Evolutionary conservation across 1,140 invertebrate genomes (phyloP).

Genomic region (Uloborus diversus): DNA sequence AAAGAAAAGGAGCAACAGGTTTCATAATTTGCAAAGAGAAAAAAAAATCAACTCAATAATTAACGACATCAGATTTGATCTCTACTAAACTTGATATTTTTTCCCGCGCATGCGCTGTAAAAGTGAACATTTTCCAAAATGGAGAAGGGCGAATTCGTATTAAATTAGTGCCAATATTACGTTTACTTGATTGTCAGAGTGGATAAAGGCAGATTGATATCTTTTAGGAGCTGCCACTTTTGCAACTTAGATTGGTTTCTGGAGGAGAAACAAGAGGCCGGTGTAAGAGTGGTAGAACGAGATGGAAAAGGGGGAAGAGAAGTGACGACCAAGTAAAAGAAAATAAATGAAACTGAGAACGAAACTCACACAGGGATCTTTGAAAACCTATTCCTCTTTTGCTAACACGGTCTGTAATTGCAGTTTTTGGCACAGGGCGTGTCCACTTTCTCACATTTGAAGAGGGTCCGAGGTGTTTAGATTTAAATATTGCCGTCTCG

Average conservation of each 20-base stretch:
- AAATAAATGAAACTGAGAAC: slow-evolving; percentile 8
- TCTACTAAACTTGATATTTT: background rate
- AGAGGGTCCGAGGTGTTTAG: slow-evolving; percentile 19
- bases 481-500: slow-evolving; percentile 7
- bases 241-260: background rate
- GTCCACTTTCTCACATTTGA: slow-evolving; percentile 40
- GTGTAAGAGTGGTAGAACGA: slow-evolving; percentile 14
- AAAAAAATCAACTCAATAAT: background rate
- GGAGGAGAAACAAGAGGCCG: background rate
- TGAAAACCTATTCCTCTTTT: slow-evolving; percentile 45
- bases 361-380: background rate
- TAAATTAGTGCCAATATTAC: slow-evolving; percentile 12
- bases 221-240: background rate
- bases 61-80: background rate
- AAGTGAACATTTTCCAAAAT: background rate
- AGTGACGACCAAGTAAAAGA: background rate
- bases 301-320: background rate
- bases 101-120: background rate
- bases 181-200: slow-evolving; percentile 9
- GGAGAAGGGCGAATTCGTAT: background rate
- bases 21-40: too few species aligned
- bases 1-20: background rate
- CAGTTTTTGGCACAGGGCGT: slow-evolving; percentile 40
- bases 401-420: slow-evolving; percentile 31
- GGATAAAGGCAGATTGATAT: slow-evolving; percentile 6